Conservation (phyloP, 2,113 vertebrate genomes). For the Cryptomyrus ogoouensis region DNA sequence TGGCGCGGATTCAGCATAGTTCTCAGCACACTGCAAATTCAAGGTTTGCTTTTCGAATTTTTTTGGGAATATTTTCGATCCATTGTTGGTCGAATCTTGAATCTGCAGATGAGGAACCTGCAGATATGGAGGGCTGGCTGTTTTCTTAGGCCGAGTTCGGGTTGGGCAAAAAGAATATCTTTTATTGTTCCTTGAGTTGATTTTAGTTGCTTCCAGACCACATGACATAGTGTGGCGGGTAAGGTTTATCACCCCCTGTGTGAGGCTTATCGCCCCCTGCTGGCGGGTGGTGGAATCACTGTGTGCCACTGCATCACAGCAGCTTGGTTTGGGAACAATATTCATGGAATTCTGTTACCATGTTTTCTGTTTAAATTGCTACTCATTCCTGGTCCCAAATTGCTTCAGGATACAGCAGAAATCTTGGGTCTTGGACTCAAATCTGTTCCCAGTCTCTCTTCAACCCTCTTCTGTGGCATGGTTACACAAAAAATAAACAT, state of each 20-base stretch:
- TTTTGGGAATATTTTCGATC: too few relatives aligned
- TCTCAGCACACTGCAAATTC: too few relatives aligned
- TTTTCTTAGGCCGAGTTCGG: too few relatives aligned
- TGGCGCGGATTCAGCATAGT: too few relatives aligned
- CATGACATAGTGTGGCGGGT: neutral
- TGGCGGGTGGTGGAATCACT: neutral
- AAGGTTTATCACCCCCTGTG: neutral
- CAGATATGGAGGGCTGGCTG: too few relatives aligned
- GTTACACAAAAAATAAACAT: constrained; percentile 1
- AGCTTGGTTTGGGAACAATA: neutral
- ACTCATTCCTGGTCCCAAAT: neutral
- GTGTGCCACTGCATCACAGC: neutral
- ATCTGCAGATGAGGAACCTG: too few relatives aligned
- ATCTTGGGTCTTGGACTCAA: neutral
- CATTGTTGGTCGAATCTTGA: too few relatives aligned
- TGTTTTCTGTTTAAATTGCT: neutral
- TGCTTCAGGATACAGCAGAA: neutral
- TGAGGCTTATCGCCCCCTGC: neutral
- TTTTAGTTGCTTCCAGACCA: neutral
- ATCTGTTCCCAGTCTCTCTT: neutral
- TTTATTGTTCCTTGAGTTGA: neutral
- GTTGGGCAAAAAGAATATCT: too few relatives aligned
- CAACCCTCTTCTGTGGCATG: neutral
- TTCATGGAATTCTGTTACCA: neutral
- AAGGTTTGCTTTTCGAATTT: too few relatives aligned